Base-by-base conservation (phyloP, 2,888 invertebrate species). In the Xylocampa areola region DNA sequence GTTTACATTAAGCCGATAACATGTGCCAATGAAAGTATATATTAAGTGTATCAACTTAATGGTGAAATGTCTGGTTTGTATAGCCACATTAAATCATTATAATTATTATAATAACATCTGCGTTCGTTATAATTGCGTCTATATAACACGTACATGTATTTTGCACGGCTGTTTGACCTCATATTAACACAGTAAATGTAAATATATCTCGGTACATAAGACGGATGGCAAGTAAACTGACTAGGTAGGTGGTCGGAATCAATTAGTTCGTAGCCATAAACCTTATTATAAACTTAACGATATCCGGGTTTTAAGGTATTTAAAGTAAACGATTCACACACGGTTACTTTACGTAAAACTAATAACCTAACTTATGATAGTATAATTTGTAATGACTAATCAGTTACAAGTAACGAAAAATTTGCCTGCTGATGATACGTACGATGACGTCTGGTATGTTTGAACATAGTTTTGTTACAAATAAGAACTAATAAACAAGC, bases 131-230 rank as follows among this genome's bases (percentile, higher is more conserved):
- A 66, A 61, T 43, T 44, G 61, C 53, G 36, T 29, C 35, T 32
- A 7, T 48, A 29, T 50, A 48, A n/a, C 11, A 40, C 11, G 27
- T 50, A 65, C 35, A 58, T 51, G 51, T 32, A 59, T 52, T 48
- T 59, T 35, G 25, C 43, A 61, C 55, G 55, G 37, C 43, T 62
- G 25, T 62, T 62, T 62, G 62, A 62, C 48, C 62, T 55, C 41
- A 39, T 55, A 50, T 61, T 57, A 57, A 57, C 57, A 35, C 29
- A 40, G 21, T 35, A 64, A 49, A 64, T 57, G 25, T 44, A 57
- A 64, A 43, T 57, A 64, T 30, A 44, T 35, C 13, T 57, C 14
- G 13, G 29, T 35, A 35, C 8, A 14, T 57, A 64, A 40, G 30
- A 57, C 33, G 32, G 23, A 33, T 44, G 17, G 29, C 5, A 35